Base-by-base conservation (phyloP, 2,888 invertebrate species). In the Aleiodes alternator region DNA sequence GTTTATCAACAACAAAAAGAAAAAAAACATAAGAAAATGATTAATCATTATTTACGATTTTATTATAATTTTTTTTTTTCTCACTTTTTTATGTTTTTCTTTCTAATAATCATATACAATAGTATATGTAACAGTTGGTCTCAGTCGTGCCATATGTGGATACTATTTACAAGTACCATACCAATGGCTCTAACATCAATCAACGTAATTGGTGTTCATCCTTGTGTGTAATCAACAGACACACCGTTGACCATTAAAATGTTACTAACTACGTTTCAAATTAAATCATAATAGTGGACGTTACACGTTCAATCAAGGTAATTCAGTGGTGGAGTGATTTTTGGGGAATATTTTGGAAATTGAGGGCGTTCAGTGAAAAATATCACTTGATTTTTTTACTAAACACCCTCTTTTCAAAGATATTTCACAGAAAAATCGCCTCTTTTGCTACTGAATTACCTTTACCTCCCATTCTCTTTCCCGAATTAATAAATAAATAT, bases 141-240 rank as follows among this genome's bases (percentile, higher is more conserved):
- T 89, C 88, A 87, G 88, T 88, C 87, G 79, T 86, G 83, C 86
- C 87, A 87, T 78, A 83, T 79, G 68, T 3, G 84, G 43, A 8
- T 80, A 80, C 77, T 80, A 79, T 34, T 34, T 34, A 34, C 34
- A 75, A 38, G 51, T 64, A 66, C 68, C 68, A 74, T 59, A 43
- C 76, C 80, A 69, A 81, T 84, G 84, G 84, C 81, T 82, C 82
- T 83, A 43, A 84, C 84, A 82, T 84, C 87, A 87, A 87, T 88
- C 87, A 88, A 88, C 86, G 86, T 87, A 85, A 89, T 89, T 89
- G 89, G 89, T 89, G 89, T 89, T 89, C 86, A 83, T 85, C 89
- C 88, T 88, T 89, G 85, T 86, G 69, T 76, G 59, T 85, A 85
- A 86, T 87, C 87, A 88, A 88, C 89, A 85, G 84, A 43, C 81